Evolutionary conservation across 2,797 vertebrate species (phyloP), one percentile per base, ranked within the genome.

Genomic region (Sebastes steindachneri): DNA sequence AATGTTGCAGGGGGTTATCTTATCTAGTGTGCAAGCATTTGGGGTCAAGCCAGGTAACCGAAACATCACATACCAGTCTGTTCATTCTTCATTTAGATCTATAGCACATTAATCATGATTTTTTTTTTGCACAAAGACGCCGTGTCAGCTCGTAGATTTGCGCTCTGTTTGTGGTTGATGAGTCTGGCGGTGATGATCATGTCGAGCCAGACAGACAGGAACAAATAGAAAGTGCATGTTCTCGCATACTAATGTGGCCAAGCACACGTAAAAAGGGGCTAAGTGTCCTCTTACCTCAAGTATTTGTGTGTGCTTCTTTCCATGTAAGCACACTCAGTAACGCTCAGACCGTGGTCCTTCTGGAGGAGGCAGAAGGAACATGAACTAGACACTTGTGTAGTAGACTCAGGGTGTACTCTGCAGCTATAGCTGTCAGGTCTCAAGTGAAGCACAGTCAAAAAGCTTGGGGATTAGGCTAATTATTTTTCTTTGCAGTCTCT

Each of bases 401-500:
- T 17, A 29, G 72, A 83, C 79, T 83, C 68, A 29, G 54, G 51
- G 63, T 63, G 54, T 77, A 69, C 66, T 86, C 70, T 65, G 51
- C 83, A 73, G 84, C 79, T 83, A 19, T 21, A 54, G 80, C 82
- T 73, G 81, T 85, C 82, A 72, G 68, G 59, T 87, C 89, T 92
- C 77, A 62, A 86, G 89, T 90, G 91, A 91, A 68, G 55, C 69
- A 10, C 80, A 19, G 83, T 92, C 82, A 91, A 83, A 89, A 75
- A 80, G 54, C 77, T 35, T 4, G 17, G 25, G 80, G 90, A 93
- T 94, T 92, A 92, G 48, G 73, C 73, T 88, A 82, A 94, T 93
- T 93, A 89, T 93, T 92, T 58, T 92, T 89, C 79, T 78, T 73
- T 73, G 33, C 87, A 29, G 75, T 85, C 79, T 83, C 71, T 87